phyloP scores from a whole-genome alignment of 92 coral and sea anemone species.

The Porites rus region DNA sequence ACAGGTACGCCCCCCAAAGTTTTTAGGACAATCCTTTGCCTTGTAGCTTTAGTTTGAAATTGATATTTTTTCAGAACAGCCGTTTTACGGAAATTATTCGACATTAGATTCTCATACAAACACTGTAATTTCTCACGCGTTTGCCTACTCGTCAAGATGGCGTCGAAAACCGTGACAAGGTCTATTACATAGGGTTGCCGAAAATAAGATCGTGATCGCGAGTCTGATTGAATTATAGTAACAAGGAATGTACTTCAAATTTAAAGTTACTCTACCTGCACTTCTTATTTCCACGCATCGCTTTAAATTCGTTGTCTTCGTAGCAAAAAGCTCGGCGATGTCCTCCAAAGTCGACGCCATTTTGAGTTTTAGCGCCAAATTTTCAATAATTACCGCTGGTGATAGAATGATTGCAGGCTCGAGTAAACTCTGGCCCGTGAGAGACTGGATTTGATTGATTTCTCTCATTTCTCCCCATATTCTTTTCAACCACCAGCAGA shows the following conservation, averaged over 20 bases:
- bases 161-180: no score
- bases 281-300: conserved; percentile 87
- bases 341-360: conserved; percentile 69
- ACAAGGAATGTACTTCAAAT: no score
- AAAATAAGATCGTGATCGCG: no score
- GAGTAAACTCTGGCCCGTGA: neutral
- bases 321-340: conserved; percentile 67
- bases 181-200: neutral
- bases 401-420: neutral
- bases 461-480: neutral
- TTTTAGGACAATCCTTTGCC: no score
- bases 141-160: no score
- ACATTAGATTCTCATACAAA: no score
- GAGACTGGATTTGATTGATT: neutral
- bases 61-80: no score
- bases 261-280: conserved; percentile 64
- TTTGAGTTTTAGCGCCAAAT: conserved; percentile 60
- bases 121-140: no score
- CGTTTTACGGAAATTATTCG: no score
- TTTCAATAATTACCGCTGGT: conserved; percentile 3
- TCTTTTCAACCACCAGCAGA: neutral
- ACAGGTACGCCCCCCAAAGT: no score
- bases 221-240: neutral
- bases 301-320: conserved; percentile 77
- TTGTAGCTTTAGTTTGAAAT: no score